Conservation (phyloP, 2,888 invertebrate species). For the Carabus problematicus region DNA sequence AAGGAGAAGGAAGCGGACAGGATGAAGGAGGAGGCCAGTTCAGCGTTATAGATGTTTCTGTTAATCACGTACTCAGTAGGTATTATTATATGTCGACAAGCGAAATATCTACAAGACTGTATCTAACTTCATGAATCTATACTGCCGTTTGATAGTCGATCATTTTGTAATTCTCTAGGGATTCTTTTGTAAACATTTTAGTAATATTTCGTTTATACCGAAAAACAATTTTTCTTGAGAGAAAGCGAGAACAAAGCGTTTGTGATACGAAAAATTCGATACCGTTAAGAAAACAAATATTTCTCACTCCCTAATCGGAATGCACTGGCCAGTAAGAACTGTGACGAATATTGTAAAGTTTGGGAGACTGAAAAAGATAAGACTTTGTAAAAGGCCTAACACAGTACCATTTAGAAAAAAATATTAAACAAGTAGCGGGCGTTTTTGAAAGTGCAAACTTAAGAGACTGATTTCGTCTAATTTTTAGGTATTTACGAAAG, state of each 20-base stretch:
- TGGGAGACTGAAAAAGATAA: slow-evolving; percentile 37
- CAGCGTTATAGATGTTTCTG: slow-evolving; percentile 55
- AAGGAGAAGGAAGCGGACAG: slow-evolving; percentile 56
- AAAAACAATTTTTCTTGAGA: slow-evolving; percentile 26
- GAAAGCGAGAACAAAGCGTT: slow-evolving; percentile 35
- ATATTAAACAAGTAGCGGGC: slow-evolving; percentile 24
- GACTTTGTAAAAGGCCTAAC: slow-evolving; percentile 40
- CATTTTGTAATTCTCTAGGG: slow-evolving; percentile 25
- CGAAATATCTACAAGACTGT: slow-evolving; percentile 40
- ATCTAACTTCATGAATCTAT: slow-evolving; percentile 40
- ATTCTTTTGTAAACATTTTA: slow-evolving; percentile 32
- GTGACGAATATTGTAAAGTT: slow-evolving; percentile 23
- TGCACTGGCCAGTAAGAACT: slow-evolving; percentile 34
- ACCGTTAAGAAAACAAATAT: slow-evolving; percentile 12
- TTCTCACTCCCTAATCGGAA: slow-evolving; percentile 31
- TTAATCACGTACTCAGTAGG: slow-evolving; percentile 10
- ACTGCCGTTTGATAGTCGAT: slow-evolving; percentile 42
- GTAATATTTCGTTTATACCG: slow-evolving; percentile 18
- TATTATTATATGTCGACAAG: slow-evolving; percentile 17
- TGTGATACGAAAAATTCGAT: slow-evolving; percentile 38
- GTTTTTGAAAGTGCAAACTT: slow-evolving; percentile 34
- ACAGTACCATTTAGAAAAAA: slow-evolving; percentile 32
- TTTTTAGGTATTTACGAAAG: slow-evolving; percentile 23
- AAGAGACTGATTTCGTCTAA: slow-evolving; percentile 42
- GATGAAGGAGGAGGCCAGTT: slow-evolving; percentile 60